Base-by-base conservation (phyloP, 2,888 invertebrate genomes). In the Drymonia ruficornis region DNA sequence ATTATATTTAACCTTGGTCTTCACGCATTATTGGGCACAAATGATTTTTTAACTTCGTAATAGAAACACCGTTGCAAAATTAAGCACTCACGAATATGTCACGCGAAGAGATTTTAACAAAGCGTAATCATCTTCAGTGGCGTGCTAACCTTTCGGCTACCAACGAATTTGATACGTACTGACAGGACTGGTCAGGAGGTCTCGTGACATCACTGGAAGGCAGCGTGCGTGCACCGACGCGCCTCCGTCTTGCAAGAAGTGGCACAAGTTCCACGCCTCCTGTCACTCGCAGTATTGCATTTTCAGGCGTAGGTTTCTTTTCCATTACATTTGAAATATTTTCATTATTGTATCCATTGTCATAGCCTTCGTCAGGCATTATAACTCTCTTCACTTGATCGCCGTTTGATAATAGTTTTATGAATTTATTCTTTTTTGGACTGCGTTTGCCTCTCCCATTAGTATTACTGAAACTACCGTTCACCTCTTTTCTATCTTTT, bases 251-350 rank as follows among this genome's bases (percentile, higher is more conserved):
- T 19, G 96, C 96, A 63, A 97, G 84, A 49, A 97, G 86, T 2
- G 96, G 96, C 53, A 96, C 97, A 74, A 97, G 89, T 84, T 97
- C 97, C 49, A 96, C 94, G 19, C 96, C 96, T 18, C 95, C 95
- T 1, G 94, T 95, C 59, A 93, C 75, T 58, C 85, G 80, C 18
- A 91, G 64, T 51, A 93, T 87, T 16, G 82, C 72, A 12, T 80
- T 78, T 59, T 92, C 93, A 16, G 93, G 91, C 4, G 92, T 93
- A 15, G 68, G 69, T 49, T 89, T 87, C 58, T 85, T 86, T 47
- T 83, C 81, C 19, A 54, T 63, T 15, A 53, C 56, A 53, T 58
- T 47, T 51, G 23, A 50, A 13, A 31, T 28, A 44, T 42, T 66
- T 55, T 66, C 67, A 53, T 61, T 59, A 44, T 60, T 58, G 8